phyloP scores from a whole-genome alignment of 2,797 vertebrate species.

The Coilia nasus region DNA sequence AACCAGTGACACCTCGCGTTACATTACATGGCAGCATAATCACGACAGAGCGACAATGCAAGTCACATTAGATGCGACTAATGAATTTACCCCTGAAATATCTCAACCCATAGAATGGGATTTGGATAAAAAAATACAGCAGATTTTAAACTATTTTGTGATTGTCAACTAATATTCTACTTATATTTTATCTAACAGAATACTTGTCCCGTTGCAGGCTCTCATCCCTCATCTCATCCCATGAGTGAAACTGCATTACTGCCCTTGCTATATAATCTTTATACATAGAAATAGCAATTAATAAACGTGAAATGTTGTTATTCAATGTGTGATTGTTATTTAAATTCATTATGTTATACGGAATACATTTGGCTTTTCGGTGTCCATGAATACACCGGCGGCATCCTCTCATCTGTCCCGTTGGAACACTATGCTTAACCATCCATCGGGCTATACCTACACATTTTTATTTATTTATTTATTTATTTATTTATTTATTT shows the following conservation, averaged over 20 bases:
- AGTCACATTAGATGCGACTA: not conserved
- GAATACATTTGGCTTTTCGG: not conserved
- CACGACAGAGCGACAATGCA: not conserved
- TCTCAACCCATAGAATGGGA: not conserved
- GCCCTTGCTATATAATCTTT: not conserved
- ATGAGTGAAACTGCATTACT: not conserved
- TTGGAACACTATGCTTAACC: not conserved
- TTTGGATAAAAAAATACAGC: not conserved
- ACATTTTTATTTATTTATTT: no score
- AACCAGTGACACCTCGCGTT: not conserved
- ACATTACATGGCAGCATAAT: not conserved
- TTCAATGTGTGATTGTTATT: not conserved
- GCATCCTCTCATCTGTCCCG: not conserved
- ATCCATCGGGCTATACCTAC: not conserved
- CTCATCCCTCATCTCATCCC: not conserved
- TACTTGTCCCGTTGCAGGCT: conserved; percentile 8
- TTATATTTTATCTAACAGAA: conserved; percentile 25
- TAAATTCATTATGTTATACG: not conserved
- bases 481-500: not conserved
- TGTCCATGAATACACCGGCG: not conserved
- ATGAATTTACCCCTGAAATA: not conserved
- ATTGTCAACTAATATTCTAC: not conserved
- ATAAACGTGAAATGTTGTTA: not conserved
- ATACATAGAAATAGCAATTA: not conserved
- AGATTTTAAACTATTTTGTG: not conserved